Evolutionary conservation across 2,888 invertebrate genomes (phyloP), one percentile per base, ranked within the genome.

Genomic region (Antheraea yamamai): DNA sequence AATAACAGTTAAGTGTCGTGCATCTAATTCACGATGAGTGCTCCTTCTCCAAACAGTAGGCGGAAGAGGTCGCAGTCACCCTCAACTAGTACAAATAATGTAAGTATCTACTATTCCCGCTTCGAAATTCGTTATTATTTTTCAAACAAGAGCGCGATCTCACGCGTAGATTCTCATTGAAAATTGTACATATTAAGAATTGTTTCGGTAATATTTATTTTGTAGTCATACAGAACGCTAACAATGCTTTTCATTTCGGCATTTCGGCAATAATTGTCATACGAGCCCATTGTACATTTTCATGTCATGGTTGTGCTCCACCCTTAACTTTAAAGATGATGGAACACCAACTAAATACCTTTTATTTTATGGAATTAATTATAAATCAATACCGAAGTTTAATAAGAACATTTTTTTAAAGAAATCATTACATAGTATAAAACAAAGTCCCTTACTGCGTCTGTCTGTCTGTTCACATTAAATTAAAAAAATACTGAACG

Each of bases 91-190:
- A 78, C 86, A 76, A 89, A 86, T 79, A 89, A 83, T 80, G 93
- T 93, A 90, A 93, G 93, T 92, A 86, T 77, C n/a, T 82, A 82
- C 71, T 80, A 84, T 91, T 92, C 90, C 90, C 91, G 92, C 92
- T 91, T 84, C 88, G 82, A 77, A 81, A 81, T 83, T 87, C 82
- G 83, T 82, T 86, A 82, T 75, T 74, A 77, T 82, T 81, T 81
- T 80, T 74, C 73, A 30, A 23, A 61, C 23, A 23, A n/a, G 47
- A 12, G 47, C 1, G 7, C 12, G 47, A 47, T 47, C 47, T 12
- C 47, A 39, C 12, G 47, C 47, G 14, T 66, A 30, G 16, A 66
- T 66, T 16, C 64, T 26, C 30, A 30, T 66, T 66, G 30, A 1
- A 66, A 66, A 30, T 66, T 30, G 26, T 66, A 66, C 23, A 23